Percentiles rank a stretch among this genome's conserved stretches.
These are phyloP conservation scores for Holothuria leucospilota DNA, from an alignment of 53 echinoderm and acorn worm species.

Conservation along the genomic window DNA sequence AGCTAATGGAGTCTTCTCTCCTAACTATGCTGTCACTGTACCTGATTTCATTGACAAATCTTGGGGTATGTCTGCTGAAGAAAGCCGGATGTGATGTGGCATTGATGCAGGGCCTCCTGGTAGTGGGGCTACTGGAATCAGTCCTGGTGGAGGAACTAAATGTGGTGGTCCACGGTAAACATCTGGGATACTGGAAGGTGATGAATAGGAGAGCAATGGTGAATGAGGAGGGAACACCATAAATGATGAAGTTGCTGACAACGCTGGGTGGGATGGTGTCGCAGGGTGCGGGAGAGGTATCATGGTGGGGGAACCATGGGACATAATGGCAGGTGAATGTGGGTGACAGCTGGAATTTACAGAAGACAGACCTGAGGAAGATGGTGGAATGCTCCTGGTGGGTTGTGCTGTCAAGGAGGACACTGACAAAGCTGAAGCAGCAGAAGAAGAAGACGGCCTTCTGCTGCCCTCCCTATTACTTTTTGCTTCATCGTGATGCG, in stretches of 20 bases:
- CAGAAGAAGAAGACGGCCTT: conserved; percentile 30
- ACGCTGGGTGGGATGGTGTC: conserved; percentile 71
- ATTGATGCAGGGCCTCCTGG: conserved; percentile 64
- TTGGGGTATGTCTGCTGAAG: conserved; percentile 82
- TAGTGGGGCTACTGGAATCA: conserved; percentile 61
- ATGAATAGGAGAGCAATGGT: conserved; percentile 72
- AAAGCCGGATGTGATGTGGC: conserved; percentile 50
- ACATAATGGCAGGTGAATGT: conserved; percentile 53
- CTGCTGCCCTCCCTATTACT: conserved; percentile 51
- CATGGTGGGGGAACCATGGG: conserved; percentile 82
- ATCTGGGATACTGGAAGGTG: conserved; percentile 66
- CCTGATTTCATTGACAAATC: conserved; percentile 94
- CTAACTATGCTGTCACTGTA: conserved; percentile 66
- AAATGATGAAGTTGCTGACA: conserved; percentile 70
- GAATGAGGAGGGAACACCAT: conserved; percentile 89
- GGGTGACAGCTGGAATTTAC: conserved; percentile 45
- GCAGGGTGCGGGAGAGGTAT: conserved; percentile 90
- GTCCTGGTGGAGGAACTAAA: conserved; percentile 71
- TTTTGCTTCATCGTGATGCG: conserved; percentile 45
- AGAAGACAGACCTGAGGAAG: conserved; percentile 53
- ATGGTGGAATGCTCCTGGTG: conserved; percentile 35
- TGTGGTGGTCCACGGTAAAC: conserved; percentile 65
- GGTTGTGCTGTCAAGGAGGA: conserved; percentile 62
- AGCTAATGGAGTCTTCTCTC: too few relatives aligned
- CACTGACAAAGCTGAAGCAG: conserved; percentile 40